phyloP scores from a whole-genome alignment of 2,797 vertebrate genomes.

The Cottoperca gobio region DNA sequence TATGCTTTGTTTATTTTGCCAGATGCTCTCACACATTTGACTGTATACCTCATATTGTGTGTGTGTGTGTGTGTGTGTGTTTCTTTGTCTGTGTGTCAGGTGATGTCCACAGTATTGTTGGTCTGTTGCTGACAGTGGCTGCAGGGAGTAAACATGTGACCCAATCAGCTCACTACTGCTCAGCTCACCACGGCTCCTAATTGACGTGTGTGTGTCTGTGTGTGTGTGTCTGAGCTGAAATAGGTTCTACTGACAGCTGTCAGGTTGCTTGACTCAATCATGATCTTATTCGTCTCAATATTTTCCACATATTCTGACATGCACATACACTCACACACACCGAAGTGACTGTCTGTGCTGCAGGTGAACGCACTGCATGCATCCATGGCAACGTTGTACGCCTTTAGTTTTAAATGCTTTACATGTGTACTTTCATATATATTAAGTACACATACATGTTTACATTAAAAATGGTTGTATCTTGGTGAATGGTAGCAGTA shows the following conservation, averaged over 20 bases:
- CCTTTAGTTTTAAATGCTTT: not conserved
- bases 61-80: not conserved
- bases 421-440: not conserved
- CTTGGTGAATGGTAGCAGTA: not conserved
- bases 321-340: conserved; percentile 9
- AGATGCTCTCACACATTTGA: conserved; percentile 37
- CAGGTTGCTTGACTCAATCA: conserved; percentile 67
- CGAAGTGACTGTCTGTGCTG: conserved; percentile 1
- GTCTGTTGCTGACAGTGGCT: conserved; percentile 76
- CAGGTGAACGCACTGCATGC: not conserved
- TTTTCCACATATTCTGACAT: conserved; percentile 42
- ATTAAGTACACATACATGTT: not conserved
- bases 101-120: conserved; percentile 60
- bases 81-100: conserved; percentile 31
- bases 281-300: conserved; percentile 38
- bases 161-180: conserved; percentile 76
- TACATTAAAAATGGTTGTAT: not conserved
- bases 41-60: not conserved
- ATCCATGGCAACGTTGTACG: not conserved
- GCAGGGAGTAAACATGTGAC: conserved; percentile 76
- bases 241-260: conserved; percentile 81
- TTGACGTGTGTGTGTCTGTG: conserved; percentile 67
- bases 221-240: conserved; percentile 51
- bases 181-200: conserved; percentile 73
- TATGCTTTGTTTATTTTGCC: conserved; percentile 48